Base-by-base conservation (phyloP, 2,888 invertebrate genomes). In the Labia minor region DNA sequence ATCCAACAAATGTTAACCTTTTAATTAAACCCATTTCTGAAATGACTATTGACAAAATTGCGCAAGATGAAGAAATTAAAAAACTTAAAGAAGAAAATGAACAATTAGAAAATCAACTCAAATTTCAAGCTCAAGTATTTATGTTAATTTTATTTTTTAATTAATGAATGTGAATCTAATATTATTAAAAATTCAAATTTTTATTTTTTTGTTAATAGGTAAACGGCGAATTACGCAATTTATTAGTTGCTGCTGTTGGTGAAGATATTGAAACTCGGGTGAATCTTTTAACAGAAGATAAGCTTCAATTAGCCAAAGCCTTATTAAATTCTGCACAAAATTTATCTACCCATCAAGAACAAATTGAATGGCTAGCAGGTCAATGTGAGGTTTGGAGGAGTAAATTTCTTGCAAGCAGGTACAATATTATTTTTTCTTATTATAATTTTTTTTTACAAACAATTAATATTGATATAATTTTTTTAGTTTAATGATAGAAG, bases 341-440 rank as follows among this genome's bases (percentile, higher is more conserved):
- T 77, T 81, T 95, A 66, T 89, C 87, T 65, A 89, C 91, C 8
- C 91, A 95, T 78, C 91, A 92, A 80, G 95, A 96, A 77, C 92
- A 94, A 80, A 89, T 93, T 1, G 96, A 97, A 76, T 91, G 90
- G 83, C 79, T 96, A 37, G 90, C 92, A 18, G 93, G 95, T 0
- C 94, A 95, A 75, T 93, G 94, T 76, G 95, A 97, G 80, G 93
- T 96, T 65, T 97, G 95, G 95, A 84, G 94, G 70, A 95, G 94
- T 76, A 97, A 96, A 84, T 97, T 94, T 78, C 81, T 95, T 72
- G 95, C 96, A 20, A 92, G 92, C 81, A 91, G 90, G 90, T 90
- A 79, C 70, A 62, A 71, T 10, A 19, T 10, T n/a, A 61, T 18
- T 18, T 6, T 63, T 8, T 63, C 19, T 3, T n/a, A 37, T n/a